Evolutionary conservation across 1,140 invertebrate genomes (phyloP).

Genomic region (Onthophagus taurus): DNA sequence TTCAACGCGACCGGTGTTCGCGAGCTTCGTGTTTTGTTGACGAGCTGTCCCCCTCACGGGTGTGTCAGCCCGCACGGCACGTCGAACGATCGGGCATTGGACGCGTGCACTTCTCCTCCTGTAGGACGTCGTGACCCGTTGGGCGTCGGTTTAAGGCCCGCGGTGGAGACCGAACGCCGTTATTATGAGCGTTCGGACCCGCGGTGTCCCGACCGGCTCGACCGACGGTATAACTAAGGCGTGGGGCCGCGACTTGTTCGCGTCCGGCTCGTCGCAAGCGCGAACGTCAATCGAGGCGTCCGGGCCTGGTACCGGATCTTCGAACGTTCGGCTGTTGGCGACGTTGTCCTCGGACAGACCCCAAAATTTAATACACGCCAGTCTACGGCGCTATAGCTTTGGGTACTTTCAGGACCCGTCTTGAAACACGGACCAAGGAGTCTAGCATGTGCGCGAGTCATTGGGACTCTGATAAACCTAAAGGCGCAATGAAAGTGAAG

Average conservation of each 20-base stretch:
- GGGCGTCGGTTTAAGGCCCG: slow-evolving; percentile 34
- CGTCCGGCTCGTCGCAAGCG: slow-evolving; percentile 30
- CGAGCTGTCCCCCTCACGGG: too few species aligned
- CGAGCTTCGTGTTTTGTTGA: too few species aligned
- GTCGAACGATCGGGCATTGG: too few species aligned
- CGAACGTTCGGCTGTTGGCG: slow-evolving; percentile 30
- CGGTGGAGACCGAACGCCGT: slow-evolving; percentile 28
- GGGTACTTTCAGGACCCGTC: slow-evolving; percentile 69
- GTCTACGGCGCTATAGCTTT: slow-evolving; percentile 48
- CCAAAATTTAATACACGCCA: slow-evolving; percentile 30
- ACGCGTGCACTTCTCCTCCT: slow-evolving; percentile 43
- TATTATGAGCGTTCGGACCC: slow-evolving; percentile 18
- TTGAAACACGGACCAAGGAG: slow-evolving; percentile 93
- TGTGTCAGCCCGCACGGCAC: too few species aligned
- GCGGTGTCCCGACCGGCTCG: slow-evolving; percentile 21
- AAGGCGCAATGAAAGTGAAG: slow-evolving; percentile 28
- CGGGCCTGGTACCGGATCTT: slow-evolving; percentile 15
- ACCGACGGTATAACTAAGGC: slow-evolving; percentile 26
- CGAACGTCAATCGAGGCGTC: slow-evolving; percentile 18
- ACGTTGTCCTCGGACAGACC: slow-evolving; percentile 38
- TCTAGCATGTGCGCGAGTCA: slow-evolving; percentile 76
- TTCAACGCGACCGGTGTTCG: too few species aligned
- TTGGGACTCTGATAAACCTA: slow-evolving; percentile 50
- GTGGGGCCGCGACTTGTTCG: slow-evolving; percentile 24
- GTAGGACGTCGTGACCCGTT: slow-evolving; percentile 44